Percentiles rank a stretch among this genome's conserved stretches.
These are phyloP conservation scores for Luidia sarsii DNA, from an alignment of 53 echinoderm and acorn worm species.

Conservation along the genomic window DNA sequence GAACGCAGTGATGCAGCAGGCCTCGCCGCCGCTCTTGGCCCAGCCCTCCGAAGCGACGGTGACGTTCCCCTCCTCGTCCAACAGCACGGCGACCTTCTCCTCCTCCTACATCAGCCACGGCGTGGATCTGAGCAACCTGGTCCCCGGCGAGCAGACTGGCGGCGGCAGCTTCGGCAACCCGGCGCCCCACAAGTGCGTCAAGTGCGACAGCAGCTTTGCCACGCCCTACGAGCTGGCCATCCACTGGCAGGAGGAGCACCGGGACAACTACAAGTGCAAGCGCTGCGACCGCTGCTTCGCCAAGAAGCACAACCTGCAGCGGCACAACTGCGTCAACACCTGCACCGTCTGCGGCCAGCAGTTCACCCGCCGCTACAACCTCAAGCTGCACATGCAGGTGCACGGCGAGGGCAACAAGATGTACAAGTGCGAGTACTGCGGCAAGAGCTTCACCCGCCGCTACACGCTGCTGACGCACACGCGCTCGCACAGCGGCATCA, in stretches of 20 bases:
- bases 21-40: not conserved
- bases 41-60: conserved; percentile 11
- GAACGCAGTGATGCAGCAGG: not conserved
- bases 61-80: conserved; percentile 20
- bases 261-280: conserved; percentile 46
- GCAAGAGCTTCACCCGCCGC: conserved; percentile 55
- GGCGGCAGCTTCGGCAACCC: not conserved
- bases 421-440: conserved; percentile 64
- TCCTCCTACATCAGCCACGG: conserved; percentile 12
- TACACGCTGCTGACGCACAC: conserved; percentile 55
- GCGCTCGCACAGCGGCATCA: conserved; percentile 50
- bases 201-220: conserved; percentile 10
- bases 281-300: conserved; percentile 43
- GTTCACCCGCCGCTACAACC: conserved; percentile 76
- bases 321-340: conserved; percentile 51
- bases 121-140: conserved; percentile 9
- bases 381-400: conserved; percentile 75
- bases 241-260: conserved; percentile 45
- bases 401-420: conserved; percentile 65
- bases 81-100: conserved; percentile 9
- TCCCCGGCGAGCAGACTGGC: not conserved
- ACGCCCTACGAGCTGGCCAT: conserved; percentile 24
- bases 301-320: conserved; percentile 32
- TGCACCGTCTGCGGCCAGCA: conserved; percentile 73
- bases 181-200: conserved; percentile 9